Conservation (phyloP, 2,888 invertebrate genomes). For the Ennomos fuscantarius region DNA sequence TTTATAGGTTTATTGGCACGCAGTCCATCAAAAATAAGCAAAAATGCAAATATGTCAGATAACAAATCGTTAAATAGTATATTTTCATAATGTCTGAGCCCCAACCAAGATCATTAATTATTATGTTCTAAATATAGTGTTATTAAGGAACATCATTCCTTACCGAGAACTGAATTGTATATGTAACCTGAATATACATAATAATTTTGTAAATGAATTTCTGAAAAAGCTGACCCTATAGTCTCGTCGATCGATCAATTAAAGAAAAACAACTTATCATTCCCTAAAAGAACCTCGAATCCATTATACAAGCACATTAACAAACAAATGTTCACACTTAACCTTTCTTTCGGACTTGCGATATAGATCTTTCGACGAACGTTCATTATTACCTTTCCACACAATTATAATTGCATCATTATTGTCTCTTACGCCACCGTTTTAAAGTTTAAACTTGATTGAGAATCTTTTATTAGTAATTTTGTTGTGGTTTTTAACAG, state of each 20-base stretch:
- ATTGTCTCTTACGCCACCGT: slow-evolving; percentile 19
- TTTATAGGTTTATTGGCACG: slow-evolving; percentile 18
- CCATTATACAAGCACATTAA: slow-evolving; percentile 81
- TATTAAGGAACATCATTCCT: neutral
- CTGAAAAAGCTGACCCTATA: slow-evolving; percentile 21
- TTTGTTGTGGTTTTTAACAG: slow-evolving; percentile 60
- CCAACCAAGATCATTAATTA: no score
- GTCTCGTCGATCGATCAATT: slow-evolving; percentile 40
- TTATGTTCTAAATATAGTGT: neutral
- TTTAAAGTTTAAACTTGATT: slow-evolving; percentile 46
- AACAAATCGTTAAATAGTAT: no score
- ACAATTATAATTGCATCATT: slow-evolving; percentile 34
- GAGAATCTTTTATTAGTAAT: slow-evolving; percentile 1
- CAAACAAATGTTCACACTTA: slow-evolving; percentile 85
- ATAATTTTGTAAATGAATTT: slow-evolving; percentile 12
- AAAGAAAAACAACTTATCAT: slow-evolving; percentile 72
- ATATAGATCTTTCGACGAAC: slow-evolving; percentile 79
- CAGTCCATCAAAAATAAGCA: neutral
- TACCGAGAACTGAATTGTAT: neutral
- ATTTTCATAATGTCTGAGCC: no score
- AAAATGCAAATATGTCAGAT: no score
- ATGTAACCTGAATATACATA: slow-evolving; percentile 7
- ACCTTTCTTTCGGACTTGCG: slow-evolving; percentile 77
- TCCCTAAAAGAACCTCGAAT: slow-evolving; percentile 71
- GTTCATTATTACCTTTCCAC: slow-evolving; percentile 72